phyloP scores from a whole-genome alignment of 2,113 vertebrate species.

The Megalops atlanticus region DNA sequence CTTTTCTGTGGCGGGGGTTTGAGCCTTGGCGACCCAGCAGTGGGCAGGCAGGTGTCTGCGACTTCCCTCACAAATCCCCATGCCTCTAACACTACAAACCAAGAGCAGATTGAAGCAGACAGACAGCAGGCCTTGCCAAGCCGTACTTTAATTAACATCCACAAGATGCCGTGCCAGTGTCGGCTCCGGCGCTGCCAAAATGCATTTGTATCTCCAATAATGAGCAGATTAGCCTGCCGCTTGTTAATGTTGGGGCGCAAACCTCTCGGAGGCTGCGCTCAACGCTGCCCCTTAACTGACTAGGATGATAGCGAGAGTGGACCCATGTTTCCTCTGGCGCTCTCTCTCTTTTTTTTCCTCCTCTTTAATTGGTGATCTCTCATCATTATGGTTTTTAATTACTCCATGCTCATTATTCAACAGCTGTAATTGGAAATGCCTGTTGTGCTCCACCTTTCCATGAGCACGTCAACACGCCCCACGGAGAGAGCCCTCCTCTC shows the following conservation, averaged over 20 bases:
- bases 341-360: not conserved
- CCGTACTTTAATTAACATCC: conserved; percentile 65
- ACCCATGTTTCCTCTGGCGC: not conserved
- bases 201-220: conserved; percentile 40
- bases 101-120: conserved; percentile 62
- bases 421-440: conserved; percentile 7
- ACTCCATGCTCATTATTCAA: not conserved
- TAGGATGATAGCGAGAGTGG: not conserved
- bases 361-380: conserved; percentile 17
- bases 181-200: conserved; percentile 35
- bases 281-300: conserved; percentile 7
- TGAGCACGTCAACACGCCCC: not conserved
- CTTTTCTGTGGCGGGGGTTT: not conserved
- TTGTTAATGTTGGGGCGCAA: conserved; percentile 19
- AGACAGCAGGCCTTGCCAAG: conserved; percentile 64
- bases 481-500: not conserved
- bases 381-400: conserved; percentile 34
- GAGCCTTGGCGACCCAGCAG: not conserved
- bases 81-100: conserved; percentile 21
- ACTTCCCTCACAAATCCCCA: not conserved
- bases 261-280: not conserved
- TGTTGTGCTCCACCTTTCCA: conserved; percentile 13
- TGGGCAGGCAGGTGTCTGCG: not conserved
- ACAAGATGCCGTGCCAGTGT: conserved; percentile 28
- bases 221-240: conserved; percentile 33